Percentiles rank a stretch among this genome's conserved stretches.
Conservation (phyloP, 2,888 invertebrate genomes). For the Helobdella robusta region DNA sequence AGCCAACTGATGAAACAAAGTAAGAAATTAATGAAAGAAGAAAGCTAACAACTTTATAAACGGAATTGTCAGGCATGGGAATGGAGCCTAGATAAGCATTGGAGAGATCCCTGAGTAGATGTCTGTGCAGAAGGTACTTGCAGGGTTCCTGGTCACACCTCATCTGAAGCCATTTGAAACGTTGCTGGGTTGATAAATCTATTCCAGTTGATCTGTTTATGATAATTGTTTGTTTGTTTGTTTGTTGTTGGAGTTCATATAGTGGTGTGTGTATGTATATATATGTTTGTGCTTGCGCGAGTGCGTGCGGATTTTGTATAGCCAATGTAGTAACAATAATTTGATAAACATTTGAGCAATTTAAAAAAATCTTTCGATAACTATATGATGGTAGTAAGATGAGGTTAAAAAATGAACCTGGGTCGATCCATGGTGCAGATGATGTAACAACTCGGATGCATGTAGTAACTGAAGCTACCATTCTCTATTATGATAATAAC, state of each 20-base stretch:
- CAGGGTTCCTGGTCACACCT: conserved; percentile 45
- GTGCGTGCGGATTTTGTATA: no score
- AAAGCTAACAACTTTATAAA: conserved; percentile 28
- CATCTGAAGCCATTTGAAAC: conserved; percentile 47
- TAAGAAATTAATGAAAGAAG: no score
- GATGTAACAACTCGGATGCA: conserved; percentile 42
- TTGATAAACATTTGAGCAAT: not conserved
- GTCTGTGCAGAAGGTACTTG: conserved; percentile 42
- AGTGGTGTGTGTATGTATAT: no score
- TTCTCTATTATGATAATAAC: no score
- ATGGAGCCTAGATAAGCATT: conserved; percentile 39
- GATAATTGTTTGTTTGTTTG: not conserved
- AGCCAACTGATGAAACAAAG: no score
- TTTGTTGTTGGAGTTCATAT: no score
- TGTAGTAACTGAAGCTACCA: conserved; percentile 34
- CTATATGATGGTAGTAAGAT: not conserved
- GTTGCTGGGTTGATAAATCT: conserved; percentile 43
- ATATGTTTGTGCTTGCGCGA: no score
- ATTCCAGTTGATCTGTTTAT: conserved; percentile 41
- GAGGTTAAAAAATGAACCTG: conserved; percentile 36
- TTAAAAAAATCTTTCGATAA: not conserved
- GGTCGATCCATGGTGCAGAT: conserved; percentile 46
- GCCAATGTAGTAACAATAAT: not conserved
- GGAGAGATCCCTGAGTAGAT: conserved; percentile 41
- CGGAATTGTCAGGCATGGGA: conserved; percentile 33